Conservation (phyloP, 2,888 invertebrate genomes). For the Oligia fasciuncula region DNA sequence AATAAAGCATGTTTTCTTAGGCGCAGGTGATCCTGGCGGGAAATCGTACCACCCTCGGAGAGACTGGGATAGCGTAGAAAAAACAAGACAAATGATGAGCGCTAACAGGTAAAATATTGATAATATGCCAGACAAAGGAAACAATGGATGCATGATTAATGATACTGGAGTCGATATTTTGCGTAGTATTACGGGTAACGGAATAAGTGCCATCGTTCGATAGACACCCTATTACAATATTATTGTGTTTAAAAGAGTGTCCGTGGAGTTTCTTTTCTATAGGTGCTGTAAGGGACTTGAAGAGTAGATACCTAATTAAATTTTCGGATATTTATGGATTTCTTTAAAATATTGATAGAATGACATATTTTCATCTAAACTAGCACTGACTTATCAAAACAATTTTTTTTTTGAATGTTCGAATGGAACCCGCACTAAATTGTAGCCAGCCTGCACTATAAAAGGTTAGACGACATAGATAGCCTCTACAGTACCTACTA, state of each 20-base stretch:
- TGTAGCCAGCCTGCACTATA: too few species aligned
- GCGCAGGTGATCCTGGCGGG: slow-evolving; percentile 84
- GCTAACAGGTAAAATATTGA: slow-evolving; percentile 79
- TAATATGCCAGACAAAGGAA: slow-evolving; percentile 50
- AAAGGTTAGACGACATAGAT: too few species aligned
- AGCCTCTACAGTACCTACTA: background rate
- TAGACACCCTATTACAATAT: slow-evolving; percentile 27
- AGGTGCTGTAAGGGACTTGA: too few species aligned
- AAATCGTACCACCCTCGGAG: slow-evolving; percentile 86
- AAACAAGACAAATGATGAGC: slow-evolving; percentile 93
- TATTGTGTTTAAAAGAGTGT: background rate
- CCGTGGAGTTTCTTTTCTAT: background rate
- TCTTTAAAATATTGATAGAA: too few species aligned
- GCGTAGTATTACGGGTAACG: slow-evolving; percentile 27
- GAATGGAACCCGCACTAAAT: too few species aligned
- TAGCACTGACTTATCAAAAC: too few species aligned
- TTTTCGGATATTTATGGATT: too few species aligned
- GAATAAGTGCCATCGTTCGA: slow-evolving; percentile 21
- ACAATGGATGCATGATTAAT: slow-evolving; percentile 48
- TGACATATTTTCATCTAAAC: too few species aligned
- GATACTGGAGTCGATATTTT: slow-evolving; percentile 44
- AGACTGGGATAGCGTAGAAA: slow-evolving; percentile 95
- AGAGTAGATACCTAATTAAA: too few species aligned
- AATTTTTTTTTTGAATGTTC: too few species aligned
- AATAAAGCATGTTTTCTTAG: slow-evolving; percentile 63